These are phyloP conservation scores for Limnephilus auricula DNA, from an alignment of 2,888 invertebrate species.

Conservation along the genomic window DNA sequence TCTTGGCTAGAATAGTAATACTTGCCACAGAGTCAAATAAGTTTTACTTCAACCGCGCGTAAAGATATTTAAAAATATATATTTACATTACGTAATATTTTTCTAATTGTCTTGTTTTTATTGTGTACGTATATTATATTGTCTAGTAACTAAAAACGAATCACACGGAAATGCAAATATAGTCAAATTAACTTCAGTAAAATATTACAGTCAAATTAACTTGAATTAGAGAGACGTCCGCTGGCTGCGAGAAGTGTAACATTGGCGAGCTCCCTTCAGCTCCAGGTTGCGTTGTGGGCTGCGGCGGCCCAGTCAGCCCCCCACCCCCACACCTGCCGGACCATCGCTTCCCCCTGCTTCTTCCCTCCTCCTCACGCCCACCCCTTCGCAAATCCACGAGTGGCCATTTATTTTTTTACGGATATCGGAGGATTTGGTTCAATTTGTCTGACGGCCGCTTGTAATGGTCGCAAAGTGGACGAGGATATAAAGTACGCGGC, in stretches of 20 bases:
- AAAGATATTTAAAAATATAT: too few species aligned
- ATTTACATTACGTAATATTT: too few species aligned
- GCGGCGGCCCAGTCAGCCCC: not conserved
- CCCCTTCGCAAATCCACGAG: conserved; percentile 47
- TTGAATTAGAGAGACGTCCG: not conserved
- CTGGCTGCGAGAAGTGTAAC: not conserved
- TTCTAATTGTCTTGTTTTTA: too few species aligned
- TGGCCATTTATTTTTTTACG: conserved; percentile 66
- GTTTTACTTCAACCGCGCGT: too few species aligned
- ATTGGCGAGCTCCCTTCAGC: not conserved
- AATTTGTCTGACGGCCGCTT: conserved; percentile 61
- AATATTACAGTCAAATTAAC: not conserved
- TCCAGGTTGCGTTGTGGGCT: conserved; percentile 11
- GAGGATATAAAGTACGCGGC: conserved; percentile 38
- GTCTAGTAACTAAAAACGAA: not conserved
- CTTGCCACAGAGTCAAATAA: too few species aligned
- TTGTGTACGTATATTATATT: too few species aligned
- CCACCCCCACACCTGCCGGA: not conserved
- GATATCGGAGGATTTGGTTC: conserved; percentile 66
- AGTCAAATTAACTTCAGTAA: not conserved
- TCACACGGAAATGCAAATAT: not conserved
- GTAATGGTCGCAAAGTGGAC: conserved; percentile 52
- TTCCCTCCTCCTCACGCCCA: not conserved
- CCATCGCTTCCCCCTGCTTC: not conserved
- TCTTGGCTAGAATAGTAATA: too few species aligned